phyloP scores from a whole-genome alignment of 1,140 invertebrate species.

The Aphelenchoides fujianensis region DNA sequence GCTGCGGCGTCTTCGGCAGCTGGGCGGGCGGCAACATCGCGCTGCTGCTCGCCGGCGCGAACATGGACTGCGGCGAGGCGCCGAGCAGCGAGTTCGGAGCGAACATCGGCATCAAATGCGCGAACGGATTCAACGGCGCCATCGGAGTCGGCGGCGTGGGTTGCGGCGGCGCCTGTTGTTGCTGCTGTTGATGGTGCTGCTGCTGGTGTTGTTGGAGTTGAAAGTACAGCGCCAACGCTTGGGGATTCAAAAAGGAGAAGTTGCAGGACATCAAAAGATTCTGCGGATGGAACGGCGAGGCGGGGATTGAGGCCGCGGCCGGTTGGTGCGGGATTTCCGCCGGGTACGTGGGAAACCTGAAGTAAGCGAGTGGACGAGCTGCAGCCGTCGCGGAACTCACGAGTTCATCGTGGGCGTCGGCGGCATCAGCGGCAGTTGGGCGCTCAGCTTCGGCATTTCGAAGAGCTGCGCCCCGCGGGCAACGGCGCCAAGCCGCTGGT shows the following conservation, averaged over 20 bases:
- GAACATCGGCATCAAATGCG: neutral
- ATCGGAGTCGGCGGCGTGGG: neutral
- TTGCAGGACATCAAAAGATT: slow-evolving; percentile 8
- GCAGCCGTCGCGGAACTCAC: neutral
- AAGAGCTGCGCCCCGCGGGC: neutral
- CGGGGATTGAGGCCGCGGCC: neutral
- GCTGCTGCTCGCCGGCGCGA: neutral
- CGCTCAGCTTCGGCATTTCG: slow-evolving; percentile 7
- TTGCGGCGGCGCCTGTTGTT: neutral
- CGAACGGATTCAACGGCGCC: neutral
- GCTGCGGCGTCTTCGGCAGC: neutral
- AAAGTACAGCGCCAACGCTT: slow-evolving; percentile 1
- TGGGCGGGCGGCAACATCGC: neutral
- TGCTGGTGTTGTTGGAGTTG: neutral
- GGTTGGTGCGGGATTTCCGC: neutral
- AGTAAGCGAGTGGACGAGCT: neutral
- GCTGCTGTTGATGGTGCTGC: slow-evolving; percentile 6
- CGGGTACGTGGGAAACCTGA: neutral
- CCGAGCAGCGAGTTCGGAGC: neutral
- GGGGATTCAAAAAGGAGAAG: slow-evolving; percentile 4
- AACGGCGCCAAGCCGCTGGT: neutral
- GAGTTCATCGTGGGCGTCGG: neutral
- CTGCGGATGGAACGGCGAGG: neutral
- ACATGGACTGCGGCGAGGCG: neutral
- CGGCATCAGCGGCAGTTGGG: neutral